A percentile compares a stretch with the other conserved stretches of the same genome.
Evolutionary conservation across 1,140 invertebrate genomes (phyloP).

Genomic region (Nylanderia fulva): DNA sequence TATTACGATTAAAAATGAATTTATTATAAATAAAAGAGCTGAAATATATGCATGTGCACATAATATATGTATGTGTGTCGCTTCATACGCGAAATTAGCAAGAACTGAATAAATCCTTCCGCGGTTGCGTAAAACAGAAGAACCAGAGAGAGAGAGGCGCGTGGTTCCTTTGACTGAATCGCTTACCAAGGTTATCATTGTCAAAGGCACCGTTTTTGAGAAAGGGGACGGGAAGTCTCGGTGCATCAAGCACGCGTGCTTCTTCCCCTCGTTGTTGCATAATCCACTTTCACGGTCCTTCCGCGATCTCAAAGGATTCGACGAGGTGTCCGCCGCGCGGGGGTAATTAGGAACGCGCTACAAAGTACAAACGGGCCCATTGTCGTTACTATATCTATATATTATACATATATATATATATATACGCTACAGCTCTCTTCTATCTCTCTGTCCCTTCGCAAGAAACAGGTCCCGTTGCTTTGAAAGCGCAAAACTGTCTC

Average conservation of each 20-base stretch:
- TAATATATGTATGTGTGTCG: not conserved
- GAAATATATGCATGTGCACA: too few relatives aligned
- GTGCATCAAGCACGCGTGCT: slow-evolving; percentile 48
- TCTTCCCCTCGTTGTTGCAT: slow-evolving; percentile 59
- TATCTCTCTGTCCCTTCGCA: slow-evolving; percentile 44
- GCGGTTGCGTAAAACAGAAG: not conserved
- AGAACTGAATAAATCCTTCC: slow-evolving; percentile 5
- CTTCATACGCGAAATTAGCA: not conserved
- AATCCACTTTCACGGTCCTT: slow-evolving; percentile 67
- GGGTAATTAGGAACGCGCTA: slow-evolving; percentile 80
- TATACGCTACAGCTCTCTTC: slow-evolving; percentile 26
- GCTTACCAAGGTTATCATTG: slow-evolving; percentile 51
- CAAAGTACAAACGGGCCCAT: slow-evolving; percentile 79
- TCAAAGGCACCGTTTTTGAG: slow-evolving; percentile 49
- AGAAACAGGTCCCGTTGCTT: slow-evolving; percentile 78
- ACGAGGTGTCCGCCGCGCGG: slow-evolving; percentile 64
- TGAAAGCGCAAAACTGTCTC: slow-evolving; percentile 63
- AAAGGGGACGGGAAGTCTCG: not conserved
- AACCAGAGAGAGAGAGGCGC: slow-evolving; percentile 2
- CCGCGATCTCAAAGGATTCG: slow-evolving; percentile 72
- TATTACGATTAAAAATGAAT: too few relatives aligned
- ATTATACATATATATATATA: too few relatives aligned
- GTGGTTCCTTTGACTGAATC: slow-evolving; percentile 50
- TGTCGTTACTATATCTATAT: too few relatives aligned
- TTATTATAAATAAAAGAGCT: too few relatives aligned